Base-by-base conservation (phyloP, 37 sponge, comb jelly and placozoan genomes). In the Axinella damicornis region DNA sequence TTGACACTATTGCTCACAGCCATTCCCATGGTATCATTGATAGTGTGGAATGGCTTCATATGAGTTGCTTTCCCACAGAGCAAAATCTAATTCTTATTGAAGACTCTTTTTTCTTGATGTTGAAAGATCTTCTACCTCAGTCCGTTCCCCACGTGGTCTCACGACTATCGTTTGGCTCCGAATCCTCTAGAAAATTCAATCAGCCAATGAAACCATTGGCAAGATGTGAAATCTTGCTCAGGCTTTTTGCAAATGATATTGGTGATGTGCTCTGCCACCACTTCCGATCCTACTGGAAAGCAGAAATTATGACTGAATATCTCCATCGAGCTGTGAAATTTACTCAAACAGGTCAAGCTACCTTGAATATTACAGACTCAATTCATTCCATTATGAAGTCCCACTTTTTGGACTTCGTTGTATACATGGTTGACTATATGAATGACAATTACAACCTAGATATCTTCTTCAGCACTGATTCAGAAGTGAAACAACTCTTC, bases 361-460 rank as follows among this genome's bases (percentile, higher is more conserved):
- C 79, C 31, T 27, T 86, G 33, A 86, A 79, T 58, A 77, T 86
- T 12, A 71, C 79, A 41, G 87, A 86, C 33, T 69, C 79, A 0
- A 73, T 91, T 55, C 73, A 87, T 35, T 32, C 71, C 19, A 71
- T 70, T 30, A 82, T 83, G 27, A 53, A 69, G 37, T 79, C 56
- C 32, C 52, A 52, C 15, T 77, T 91, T 39, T 39, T 57, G 57
- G 76, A 87, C 36, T 91, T 85, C 56, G 36, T 91, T 37, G 67
- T 83, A 30, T 65, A 73, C 73, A 83, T 91, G 85, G 9, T 87
- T 9, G 53, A 74, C 40, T 68, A 77, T 18, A 78, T 91, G 19
- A 87, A 76, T 39, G 64, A 76, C 28, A 66, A 58, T 24, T 22
- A 64, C 15, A 79, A 87, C 68, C 38, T 91, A n/a, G 87, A 87